Conservation (phyloP, 2,888 invertebrate genomes). For the Drosophila mulleri region DNA sequence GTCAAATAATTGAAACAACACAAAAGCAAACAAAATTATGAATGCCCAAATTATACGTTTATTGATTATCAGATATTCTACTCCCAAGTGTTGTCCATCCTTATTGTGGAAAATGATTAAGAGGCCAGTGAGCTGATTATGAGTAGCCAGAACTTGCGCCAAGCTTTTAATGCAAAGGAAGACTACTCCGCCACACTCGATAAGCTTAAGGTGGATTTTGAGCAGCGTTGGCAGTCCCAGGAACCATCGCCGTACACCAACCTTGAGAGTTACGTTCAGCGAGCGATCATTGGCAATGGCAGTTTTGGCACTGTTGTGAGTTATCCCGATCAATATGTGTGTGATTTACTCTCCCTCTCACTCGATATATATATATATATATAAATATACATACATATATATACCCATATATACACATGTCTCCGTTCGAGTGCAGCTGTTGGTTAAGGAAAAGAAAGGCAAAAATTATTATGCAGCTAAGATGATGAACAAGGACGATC, state of each 20-base stretch:
- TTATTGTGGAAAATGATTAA: conserved; percentile 51
- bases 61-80: conserved; percentile 26
- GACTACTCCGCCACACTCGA: conserved; percentile 55
- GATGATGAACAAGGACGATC: conserved; percentile 93
- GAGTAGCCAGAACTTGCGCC: conserved; percentile 45
- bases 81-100: conserved; percentile 27
- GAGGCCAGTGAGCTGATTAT: conserved; percentile 48
- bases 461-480: conserved; percentile 93
- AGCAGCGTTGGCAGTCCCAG: conserved; percentile 59
- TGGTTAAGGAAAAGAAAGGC: conserved; percentile 60
- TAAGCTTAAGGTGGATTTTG: conserved; percentile 54
- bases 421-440: conserved; percentile 33
- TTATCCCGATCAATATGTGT: background rate
- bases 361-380: too few species aligned
- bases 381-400: too few species aligned
- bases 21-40: conserved; percentile 41
- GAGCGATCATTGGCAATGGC: conserved; percentile 64
- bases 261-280: conserved; percentile 54
- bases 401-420: too few species aligned
- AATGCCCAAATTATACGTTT: conserved; percentile 57
- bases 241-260: conserved; percentile 60
- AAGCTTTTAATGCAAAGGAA: conserved; percentile 63
- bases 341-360: too few species aligned
- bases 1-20: conserved; percentile 11
- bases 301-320: conserved; percentile 75